Conservation (phyloP, 2,797 vertebrate species). For the Chromobotia macracanthus region DNA sequence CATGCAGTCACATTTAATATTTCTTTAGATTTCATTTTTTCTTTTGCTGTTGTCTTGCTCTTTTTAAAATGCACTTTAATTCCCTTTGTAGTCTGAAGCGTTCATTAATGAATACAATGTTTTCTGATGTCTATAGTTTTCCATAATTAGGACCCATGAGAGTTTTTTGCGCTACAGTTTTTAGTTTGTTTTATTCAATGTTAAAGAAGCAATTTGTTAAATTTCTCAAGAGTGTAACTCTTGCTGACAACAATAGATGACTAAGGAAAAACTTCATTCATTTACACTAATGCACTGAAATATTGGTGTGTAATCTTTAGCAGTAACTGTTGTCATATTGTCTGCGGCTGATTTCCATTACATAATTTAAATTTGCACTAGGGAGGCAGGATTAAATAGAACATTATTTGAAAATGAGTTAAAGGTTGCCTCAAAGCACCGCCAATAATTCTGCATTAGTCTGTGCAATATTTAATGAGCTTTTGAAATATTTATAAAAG, state of each 20-base stretch:
- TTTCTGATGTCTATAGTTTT: conserved; percentile 84
- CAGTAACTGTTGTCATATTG: conserved; percentile 33
- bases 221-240: conserved; percentile 85
- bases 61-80: conserved; percentile 84
- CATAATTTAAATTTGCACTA: conserved; percentile 31
- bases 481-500: conserved; percentile 50
- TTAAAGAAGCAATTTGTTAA: conserved; percentile 85
- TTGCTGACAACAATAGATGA: conserved; percentile 81
- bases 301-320: conserved; percentile 27
- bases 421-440: conserved; percentile 30
- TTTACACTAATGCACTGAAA: conserved; percentile 47
- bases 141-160: conserved; percentile 86
- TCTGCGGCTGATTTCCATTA: conserved; percentile 19
- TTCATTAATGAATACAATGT: conserved; percentile 83
- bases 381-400: conserved; percentile 42
- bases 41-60: conserved; percentile 77
- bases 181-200: conserved; percentile 82
- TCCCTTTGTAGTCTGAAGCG: conserved; percentile 84
- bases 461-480: conserved; percentile 55
- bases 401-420: conserved; percentile 47
- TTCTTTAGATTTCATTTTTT: conserved; percentile 74
- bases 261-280: conserved; percentile 59
- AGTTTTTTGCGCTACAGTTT: conserved; percentile 78
- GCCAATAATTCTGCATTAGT: conserved; percentile 51
- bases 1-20: conserved; percentile 29